These are phyloP conservation scores for Euzetes globulus DNA, from an alignment of 2,888 invertebrate species.

Conservation along the genomic window DNA sequence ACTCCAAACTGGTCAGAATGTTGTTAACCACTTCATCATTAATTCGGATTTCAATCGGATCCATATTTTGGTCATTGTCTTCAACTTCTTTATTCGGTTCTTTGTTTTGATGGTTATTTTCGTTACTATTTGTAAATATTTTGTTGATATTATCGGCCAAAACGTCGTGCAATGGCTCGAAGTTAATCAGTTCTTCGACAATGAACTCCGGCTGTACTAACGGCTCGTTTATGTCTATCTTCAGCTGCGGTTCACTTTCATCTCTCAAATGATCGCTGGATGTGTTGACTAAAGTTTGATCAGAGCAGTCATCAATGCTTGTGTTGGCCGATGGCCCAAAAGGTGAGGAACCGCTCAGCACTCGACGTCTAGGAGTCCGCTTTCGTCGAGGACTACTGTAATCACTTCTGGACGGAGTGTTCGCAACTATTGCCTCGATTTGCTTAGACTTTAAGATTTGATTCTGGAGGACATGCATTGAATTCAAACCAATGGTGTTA, in stretches of 20 bases:
- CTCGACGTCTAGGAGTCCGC: conserved; percentile 4
- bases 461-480: neutral
- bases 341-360: neutral
- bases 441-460: neutral
- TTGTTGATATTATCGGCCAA: conserved; percentile 32
- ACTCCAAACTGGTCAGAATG: neutral
- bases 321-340: neutral
- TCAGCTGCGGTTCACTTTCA: neutral
- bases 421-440: no score
- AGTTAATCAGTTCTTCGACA: conserved; percentile 32
- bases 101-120: neutral
- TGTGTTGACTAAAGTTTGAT: neutral
- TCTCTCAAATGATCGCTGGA: neutral
- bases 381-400: neutral
- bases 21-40: neutral
- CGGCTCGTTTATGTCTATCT: conserved; percentile 6
- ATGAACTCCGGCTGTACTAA: conserved; percentile 27
- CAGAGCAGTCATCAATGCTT: neutral
- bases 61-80: neutral
- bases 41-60: neutral
- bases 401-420: neutral
- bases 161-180: conserved; percentile 31
- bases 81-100: neutral
- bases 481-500: neutral
- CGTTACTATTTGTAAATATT: neutral